Evolutionary conservation across 2,113 vertebrate genomes (phyloP).

Genomic region (Puntigrus tetrazona): DNA sequence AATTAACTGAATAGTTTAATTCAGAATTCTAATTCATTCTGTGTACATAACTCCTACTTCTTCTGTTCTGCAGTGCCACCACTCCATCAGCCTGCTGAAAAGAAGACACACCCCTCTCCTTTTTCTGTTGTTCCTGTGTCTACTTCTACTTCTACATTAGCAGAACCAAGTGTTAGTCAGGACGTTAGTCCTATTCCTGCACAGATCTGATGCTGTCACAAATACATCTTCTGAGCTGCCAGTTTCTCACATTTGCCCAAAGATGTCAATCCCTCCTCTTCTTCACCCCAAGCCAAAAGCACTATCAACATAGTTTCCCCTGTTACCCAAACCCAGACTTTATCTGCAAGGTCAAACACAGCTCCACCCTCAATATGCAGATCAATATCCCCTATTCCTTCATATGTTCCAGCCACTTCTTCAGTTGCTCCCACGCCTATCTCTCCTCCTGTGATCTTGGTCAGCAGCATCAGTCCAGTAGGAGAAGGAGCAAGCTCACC

Average conservation of each 20-base stretch:
- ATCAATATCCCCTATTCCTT: slow-evolving; percentile 61
- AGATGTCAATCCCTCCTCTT: slow-evolving; percentile 64
- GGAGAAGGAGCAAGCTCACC: slow-evolving; percentile 63
- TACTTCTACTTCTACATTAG: background rate
- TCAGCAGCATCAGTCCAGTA: slow-evolving; percentile 71
- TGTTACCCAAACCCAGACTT: slow-evolving; percentile 64
- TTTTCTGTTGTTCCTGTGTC: slow-evolving; percentile 25
- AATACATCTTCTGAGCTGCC: background rate
- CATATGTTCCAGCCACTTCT: slow-evolving; percentile 57
- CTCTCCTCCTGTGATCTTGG: slow-evolving; percentile 67
- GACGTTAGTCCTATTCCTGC: background rate
- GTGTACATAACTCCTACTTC: background rate
- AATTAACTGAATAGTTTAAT: background rate
- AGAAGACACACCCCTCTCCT: slow-evolving; percentile 64
- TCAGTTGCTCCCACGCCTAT: slow-evolving; percentile 53
- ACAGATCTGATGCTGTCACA: background rate
- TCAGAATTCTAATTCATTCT: background rate
- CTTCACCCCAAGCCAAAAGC: slow-evolving; percentile 71
- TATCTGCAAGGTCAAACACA: slow-evolving; percentile 38
- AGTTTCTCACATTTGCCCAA: slow-evolving; percentile 43
- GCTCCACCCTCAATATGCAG: slow-evolving; percentile 62
- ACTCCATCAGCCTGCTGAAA: slow-evolving; percentile 60
- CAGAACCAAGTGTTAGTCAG: slow-evolving; percentile 6
- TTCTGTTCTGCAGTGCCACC: slow-evolving; percentile 66
- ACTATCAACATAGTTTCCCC: slow-evolving; percentile 72